These are phyloP conservation scores for Gobiocypris rarus DNA, from an alignment of 2,113 vertebrate genomes.

Conservation along the genomic window DNA sequence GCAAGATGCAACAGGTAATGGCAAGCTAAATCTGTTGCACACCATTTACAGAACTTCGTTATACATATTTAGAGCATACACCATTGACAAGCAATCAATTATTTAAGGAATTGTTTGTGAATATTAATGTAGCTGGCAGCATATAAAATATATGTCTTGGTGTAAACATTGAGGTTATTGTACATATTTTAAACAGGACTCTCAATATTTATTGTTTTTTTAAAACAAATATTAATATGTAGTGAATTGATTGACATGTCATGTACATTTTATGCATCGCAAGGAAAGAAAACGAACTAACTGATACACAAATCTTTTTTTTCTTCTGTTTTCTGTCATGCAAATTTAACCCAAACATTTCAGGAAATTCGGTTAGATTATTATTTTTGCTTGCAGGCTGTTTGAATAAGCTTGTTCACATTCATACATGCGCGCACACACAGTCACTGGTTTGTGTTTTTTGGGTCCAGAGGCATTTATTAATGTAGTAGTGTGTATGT, in stretches of 20 bases:
- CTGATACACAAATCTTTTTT: background rate
- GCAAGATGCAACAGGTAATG: constrained; percentile 20
- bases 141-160: background rate
- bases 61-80: background rate
- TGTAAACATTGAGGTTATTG: no score
- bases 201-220: background rate
- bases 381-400: constrained; percentile 24
- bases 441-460: background rate
- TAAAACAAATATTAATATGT: background rate
- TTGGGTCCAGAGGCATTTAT: background rate
- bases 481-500: background rate
- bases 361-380: constrained; percentile 40
- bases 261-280: background rate
- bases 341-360: constrained; percentile 45
- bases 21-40: background rate
- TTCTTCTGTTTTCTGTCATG: constrained; percentile 32
- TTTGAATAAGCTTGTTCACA: constrained; percentile 18
- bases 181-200: background rate
- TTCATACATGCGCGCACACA: constrained; percentile 13
- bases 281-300: background rate
- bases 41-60: background rate
- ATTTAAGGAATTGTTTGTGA: background rate
- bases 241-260: background rate
- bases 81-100: background rate
- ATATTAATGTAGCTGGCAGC: background rate